Evolutionary conservation across 2,797 vertebrate genomes (phyloP).

Genomic region (Hypotaenidia philippensis): DNA sequence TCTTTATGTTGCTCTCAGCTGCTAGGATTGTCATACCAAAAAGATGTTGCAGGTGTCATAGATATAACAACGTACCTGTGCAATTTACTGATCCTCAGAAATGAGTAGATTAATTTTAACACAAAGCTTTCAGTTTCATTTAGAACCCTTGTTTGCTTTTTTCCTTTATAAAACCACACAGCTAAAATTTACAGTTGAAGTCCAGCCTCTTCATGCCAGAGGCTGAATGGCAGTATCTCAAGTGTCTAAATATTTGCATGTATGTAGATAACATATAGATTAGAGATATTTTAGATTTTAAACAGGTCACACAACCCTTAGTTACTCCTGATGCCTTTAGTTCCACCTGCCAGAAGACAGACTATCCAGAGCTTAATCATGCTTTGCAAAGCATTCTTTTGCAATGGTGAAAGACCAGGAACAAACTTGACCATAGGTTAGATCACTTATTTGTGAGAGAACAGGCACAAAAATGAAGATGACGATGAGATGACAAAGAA

Average conservation of each 20-base stretch:
- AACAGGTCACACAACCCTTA: background rate
- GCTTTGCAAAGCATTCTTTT: background rate
- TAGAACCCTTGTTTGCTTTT: background rate
- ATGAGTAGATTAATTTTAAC: background rate
- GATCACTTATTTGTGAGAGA: background rate
- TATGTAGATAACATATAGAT: background rate
- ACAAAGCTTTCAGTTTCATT: background rate
- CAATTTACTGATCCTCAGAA: background rate
- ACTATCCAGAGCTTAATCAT: background rate
- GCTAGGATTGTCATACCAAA: background rate
- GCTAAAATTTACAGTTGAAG: background rate
- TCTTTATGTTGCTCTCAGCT: background rate
- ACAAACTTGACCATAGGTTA: background rate
- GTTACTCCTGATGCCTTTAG: background rate
- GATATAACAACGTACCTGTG: background rate
- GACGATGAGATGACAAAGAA: background rate
- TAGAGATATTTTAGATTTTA: background rate
- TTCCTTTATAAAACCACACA: background rate
- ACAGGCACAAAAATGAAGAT: background rate
- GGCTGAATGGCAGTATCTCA: background rate
- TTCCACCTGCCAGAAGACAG: background rate
- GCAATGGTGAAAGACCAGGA: background rate
- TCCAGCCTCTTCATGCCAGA: background rate
- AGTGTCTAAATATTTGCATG: background rate
- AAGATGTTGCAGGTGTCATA: rapidly evolving